Base-by-base conservation (phyloP, 2,888 invertebrate species). In the Drosophila siamana region DNA sequence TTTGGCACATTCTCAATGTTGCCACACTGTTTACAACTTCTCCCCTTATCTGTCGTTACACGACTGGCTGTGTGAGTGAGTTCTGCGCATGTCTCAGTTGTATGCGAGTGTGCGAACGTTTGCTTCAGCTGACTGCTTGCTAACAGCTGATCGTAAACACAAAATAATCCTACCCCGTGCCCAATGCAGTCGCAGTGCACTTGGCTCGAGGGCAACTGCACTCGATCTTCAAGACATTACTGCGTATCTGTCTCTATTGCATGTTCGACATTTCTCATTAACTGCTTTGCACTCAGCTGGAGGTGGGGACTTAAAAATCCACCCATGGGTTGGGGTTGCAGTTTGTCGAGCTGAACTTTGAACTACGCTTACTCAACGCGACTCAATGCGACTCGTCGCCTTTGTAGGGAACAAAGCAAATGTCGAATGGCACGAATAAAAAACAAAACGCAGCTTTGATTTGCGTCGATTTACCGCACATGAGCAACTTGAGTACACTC, bases 121-220 rank as follows among this genome's bases (percentile, higher is more conserved):
- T 56, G 36, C 40, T 76, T 63, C 66, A 72, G 79, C 74, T 66
- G 80, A 75, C 60, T 61, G 36, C 9, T 15, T 61, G 36, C 9
- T 15, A 84, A 80, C 78, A 79, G 82, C 78, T 79, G 78, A 79
- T 69, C 61, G 68, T 79, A 74, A 81, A 78, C 82, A 81, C 33
- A 59, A 69, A 59, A 41, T 41, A 41, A 52, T 64, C 46, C 28
- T n/a, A 15, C 52, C 60, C 66, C 59, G 61, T 77, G 59, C 40
- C 56, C 33, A 69, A 59, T 47, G 59, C 64, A 64, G 36, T 66
- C 36, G 11, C 24, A 4, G 1, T 69, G 70, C 59, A 62, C 41
- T 47, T 24, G 47, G 5, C 8, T 16, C 4, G 11, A 28, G 74
- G 78, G 60, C 78, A 69, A 22, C 24, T 75, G 78, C 60, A 69